Percentiles rank a stretch among this genome's conserved stretches.
phyloP scores from a whole-genome alignment of 1,140 invertebrate species.

The Magallana gigas region DNA sequence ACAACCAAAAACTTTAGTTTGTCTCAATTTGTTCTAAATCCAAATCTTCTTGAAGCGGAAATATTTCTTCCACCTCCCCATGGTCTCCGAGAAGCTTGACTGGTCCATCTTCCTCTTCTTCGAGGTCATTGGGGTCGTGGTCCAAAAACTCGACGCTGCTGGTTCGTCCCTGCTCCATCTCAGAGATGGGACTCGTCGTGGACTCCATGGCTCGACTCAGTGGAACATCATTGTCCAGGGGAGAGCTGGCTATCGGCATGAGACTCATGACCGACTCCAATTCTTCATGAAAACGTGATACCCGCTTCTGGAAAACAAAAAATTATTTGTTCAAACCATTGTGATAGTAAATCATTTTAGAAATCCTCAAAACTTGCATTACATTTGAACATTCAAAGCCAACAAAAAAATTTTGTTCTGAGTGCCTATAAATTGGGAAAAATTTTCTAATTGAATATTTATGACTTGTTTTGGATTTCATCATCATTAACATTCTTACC shows the following conservation, averaged over 20 bases:
- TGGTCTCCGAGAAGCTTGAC: conserved; percentile 65
- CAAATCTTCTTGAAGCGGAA: conserved; percentile 68
- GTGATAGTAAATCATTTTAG: too few species aligned
- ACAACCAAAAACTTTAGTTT: conserved; percentile 23
- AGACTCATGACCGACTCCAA: conserved; percentile 66
- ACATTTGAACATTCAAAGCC: too few species aligned
- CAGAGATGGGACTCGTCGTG: conserved; percentile 58
- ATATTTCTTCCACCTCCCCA: conserved; percentile 65
- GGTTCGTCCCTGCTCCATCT: conserved; percentile 57
- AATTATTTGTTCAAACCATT: not conserved
- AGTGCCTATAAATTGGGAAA: too few species aligned
- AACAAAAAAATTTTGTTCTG: too few species aligned
- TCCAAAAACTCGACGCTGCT: conserved; percentile 62
- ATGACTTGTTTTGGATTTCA: too few species aligned
- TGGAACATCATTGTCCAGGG: conserved; percentile 66
- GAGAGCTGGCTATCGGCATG: conserved; percentile 72
- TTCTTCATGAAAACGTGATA: conserved; percentile 64
- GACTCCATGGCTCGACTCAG: conserved; percentile 54
- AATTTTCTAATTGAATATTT: too few species aligned
- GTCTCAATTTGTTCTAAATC: conserved; percentile 75
- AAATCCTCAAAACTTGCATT: too few species aligned
- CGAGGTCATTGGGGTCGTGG: conserved; percentile 55
- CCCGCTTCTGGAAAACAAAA: conserved; percentile 25
- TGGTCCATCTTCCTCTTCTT: conserved; percentile 51
- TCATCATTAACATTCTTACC: too few species aligned